Conservation (phyloP, 2,797 vertebrate species). For the Microcaecilia unicolor region DNA sequence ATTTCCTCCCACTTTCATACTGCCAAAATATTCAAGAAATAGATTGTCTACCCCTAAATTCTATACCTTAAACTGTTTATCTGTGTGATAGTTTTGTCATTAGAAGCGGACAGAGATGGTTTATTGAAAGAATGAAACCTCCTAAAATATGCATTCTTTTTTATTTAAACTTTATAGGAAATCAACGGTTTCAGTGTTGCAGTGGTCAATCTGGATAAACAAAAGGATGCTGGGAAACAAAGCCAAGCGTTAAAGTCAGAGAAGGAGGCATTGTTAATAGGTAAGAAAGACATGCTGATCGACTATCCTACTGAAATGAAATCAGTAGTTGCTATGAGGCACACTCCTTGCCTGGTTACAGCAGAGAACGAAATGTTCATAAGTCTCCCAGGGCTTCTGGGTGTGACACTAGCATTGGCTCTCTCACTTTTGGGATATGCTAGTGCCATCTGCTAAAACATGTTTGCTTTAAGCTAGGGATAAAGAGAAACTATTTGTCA, state of each 20-base stretch:
- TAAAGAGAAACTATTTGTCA: no score
- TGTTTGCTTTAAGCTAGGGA: no score
- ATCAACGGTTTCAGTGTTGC: constrained; percentile 70
- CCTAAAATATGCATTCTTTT: constrained; percentile 25
- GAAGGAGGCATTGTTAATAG: constrained; percentile 87
- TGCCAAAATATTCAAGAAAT: constrained; percentile 17
- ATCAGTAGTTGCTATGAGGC: no score
- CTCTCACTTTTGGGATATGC: no score
- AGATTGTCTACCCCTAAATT: constrained; percentile 28
- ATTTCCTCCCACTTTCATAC: no score
- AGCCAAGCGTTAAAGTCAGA: constrained; percentile 73
- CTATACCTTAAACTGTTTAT: constrained; percentile 26
- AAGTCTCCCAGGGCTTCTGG: no score
- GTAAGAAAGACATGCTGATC: constrained; percentile 69
- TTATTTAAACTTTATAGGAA: constrained; percentile 51
- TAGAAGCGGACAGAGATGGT: constrained; percentile 9
- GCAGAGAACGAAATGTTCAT: no score
- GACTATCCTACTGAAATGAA: no score
- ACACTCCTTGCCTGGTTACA: no score
- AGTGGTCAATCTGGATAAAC: constrained; percentile 65
- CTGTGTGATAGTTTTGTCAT: constrained; percentile 23
- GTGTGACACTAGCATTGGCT: no score
- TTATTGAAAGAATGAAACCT: constrained; percentile 21
- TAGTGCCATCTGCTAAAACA: no score
- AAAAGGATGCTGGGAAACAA: constrained; percentile 64